A percentile compares a stretch with the other conserved stretches of the same genome.
Evolutionary conservation across 2,797 vertebrate genomes (phyloP).

Genomic region (Falco novaeseelandiae): DNA sequence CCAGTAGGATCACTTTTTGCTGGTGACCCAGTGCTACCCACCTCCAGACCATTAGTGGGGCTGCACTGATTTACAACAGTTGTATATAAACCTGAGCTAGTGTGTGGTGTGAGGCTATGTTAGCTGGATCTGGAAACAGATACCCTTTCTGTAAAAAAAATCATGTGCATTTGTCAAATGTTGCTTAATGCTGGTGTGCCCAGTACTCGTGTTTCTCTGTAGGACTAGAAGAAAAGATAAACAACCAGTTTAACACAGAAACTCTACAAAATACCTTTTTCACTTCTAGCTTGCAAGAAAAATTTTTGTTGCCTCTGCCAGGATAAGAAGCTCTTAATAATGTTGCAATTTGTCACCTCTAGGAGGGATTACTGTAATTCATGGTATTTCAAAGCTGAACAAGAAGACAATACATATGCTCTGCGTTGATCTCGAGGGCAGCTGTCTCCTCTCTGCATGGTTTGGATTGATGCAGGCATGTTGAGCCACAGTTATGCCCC

Average conservation of each 20-base stretch:
- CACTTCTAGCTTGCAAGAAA: neutral
- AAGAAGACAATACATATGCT: neutral
- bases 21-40: neutral
- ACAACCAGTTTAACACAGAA: neutral
- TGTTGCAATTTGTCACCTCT: neutral
- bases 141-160: neutral
- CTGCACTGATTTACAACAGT: neutral
- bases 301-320: neutral
- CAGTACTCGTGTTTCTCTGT: neutral
- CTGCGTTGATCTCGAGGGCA: neutral
- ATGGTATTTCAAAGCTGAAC: neutral
- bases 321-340: neutral
- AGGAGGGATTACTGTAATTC: neutral
- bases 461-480: neutral
- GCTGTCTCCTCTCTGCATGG: neutral
- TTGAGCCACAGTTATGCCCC: neutral
- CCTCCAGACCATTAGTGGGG: neutral
- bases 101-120: neutral
- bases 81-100: neutral
- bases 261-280: neutral
- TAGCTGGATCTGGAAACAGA: neutral
- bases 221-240: neutral
- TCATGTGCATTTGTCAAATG: accelerated
- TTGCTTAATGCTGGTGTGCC: neutral
- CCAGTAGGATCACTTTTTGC: neutral